Conservation (phyloP, 2,113 vertebrate genomes). For the Calidris pygmaea region DNA sequence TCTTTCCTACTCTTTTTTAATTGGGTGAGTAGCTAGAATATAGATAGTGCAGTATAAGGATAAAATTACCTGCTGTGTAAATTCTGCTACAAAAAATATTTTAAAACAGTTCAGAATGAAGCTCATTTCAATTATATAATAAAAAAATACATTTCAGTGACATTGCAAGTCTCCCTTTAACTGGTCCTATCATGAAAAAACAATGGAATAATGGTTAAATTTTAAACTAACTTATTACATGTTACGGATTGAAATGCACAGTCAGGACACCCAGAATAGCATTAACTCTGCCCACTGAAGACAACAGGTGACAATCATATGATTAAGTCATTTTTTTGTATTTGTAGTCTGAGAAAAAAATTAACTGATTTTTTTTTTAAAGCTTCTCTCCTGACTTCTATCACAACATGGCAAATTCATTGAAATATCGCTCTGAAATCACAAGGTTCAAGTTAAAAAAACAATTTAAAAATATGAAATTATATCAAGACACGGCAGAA, state of each 20-base stretch:
- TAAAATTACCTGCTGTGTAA: constrained; percentile 19
- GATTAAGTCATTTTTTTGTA: background rate
- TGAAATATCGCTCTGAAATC: background rate
- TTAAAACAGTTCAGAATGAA: background rate
- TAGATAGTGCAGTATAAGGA: background rate
- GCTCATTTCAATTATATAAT: background rate
- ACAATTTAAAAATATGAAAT: background rate
- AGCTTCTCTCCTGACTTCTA: background rate
- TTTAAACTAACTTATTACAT: background rate
- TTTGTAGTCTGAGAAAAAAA: background rate
- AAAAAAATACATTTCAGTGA: background rate
- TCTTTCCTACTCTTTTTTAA: constrained; percentile 15
- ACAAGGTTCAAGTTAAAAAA: background rate
- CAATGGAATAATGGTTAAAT: background rate
- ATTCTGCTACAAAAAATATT: background rate
- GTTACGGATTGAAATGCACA: background rate
- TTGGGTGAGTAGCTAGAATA: background rate
- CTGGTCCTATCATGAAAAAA: background rate
- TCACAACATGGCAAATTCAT: background rate
- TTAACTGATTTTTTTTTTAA: background rate
- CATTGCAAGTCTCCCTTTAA: background rate
- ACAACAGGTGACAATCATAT: background rate
- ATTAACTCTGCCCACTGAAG: background rate
- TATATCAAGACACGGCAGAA: background rate
- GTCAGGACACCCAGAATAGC: background rate